Base-by-base conservation (phyloP, 1,140 invertebrate species). In the Homarus americanus region DNA sequence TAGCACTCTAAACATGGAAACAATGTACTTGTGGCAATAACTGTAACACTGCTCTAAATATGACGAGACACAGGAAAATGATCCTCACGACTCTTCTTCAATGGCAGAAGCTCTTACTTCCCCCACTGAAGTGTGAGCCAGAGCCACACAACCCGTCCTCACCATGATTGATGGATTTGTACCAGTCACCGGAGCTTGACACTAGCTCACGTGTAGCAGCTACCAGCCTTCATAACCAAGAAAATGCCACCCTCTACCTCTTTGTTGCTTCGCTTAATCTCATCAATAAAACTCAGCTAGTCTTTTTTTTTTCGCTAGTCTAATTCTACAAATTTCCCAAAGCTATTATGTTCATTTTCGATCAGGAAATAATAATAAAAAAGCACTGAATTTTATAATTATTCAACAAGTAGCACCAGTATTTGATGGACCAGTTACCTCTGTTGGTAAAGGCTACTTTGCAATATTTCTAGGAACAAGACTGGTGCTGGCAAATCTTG, bases 321-420 rank as follows among this genome's bases (percentile, higher is more conserved):
- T 20, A n/a, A 20, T 32, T 24, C 63, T 34, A 36, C 34, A 82
- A 24, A n/a, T 24, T 63, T 9, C 28, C 34, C 20, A 63, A 49
- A 53, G 32, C 40, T 36, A 82, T 20, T 34, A 58, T 10, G 41
- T 34, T 0, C 10, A 40, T 24, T 36, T 40, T 32, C 32, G 4
- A 44, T 20, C n/a, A 53, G 20, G 20, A 32, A 40, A 36, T 34
- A 34, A 44, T 2, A 41, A 41, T 28, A 24, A 82, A 82, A 63
- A 12, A 36, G 79, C 49, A 36, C 32, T 63, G 79, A 82, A 82
- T 24, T 32, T 69, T 69, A 7, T 63, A 82, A 82, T 28, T 82
- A 82, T 82, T 10, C 28, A 82, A 82, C 79, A 82, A 82, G 63
- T 82, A 82, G 79, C 79, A 82, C 79, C 79, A 63, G 38, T 63